phyloP scores from a whole-genome alignment of 2,888 invertebrate species.

The Onthophagus sagittarius region DNA sequence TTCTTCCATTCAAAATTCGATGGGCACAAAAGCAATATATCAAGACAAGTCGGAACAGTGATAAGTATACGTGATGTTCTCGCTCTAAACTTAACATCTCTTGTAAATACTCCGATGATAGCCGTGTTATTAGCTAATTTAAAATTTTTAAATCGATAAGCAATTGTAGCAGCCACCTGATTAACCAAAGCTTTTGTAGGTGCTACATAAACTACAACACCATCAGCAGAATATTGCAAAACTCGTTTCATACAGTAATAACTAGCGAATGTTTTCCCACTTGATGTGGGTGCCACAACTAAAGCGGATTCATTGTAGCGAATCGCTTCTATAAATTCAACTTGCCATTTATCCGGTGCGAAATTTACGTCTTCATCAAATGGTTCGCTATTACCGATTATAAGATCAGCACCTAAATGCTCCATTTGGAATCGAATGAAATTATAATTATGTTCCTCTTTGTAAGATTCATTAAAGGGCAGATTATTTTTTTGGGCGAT shows the following conservation, averaged over 20 bases:
- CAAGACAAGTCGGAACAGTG: conserved; percentile 33
- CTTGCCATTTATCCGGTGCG: conserved; percentile 44
- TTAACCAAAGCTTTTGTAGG: conserved; percentile 42
- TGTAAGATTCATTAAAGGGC: conserved; percentile 11
- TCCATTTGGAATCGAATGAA: conserved; percentile 30
- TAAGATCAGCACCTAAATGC: conserved; percentile 28
- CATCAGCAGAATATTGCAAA: conserved; percentile 38
- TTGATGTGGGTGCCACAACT: conserved; percentile 45
- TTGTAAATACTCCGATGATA: conserved; percentile 31
- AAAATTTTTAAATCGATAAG: conserved; percentile 29
- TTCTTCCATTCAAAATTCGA: conserved; percentile 27
- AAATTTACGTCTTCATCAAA: conserved; percentile 31
- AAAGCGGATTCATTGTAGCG: conserved; percentile 42
- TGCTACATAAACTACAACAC: conserved; percentile 43
- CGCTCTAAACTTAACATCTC: conserved; percentile 28
- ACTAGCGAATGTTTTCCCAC: conserved; percentile 45
- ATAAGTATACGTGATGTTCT: conserved; percentile 29
- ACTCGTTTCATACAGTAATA: conserved; percentile 46
- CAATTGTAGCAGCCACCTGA: conserved; percentile 32
- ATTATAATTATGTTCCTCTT: conserved; percentile 3
- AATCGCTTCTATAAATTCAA: conserved; percentile 41
- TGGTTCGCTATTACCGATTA: conserved; percentile 19
- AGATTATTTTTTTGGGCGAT: conserved; percentile 24
- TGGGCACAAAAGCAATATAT: conserved; percentile 30
- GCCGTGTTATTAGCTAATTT: conserved; percentile 27